A percentile compares a stretch with the other conserved stretches of the same genome.
These are phyloP conservation scores for Auanema freiburgensis DNA, from an alignment of 2,888 invertebrate species.

Conservation along the genomic window DNA sequence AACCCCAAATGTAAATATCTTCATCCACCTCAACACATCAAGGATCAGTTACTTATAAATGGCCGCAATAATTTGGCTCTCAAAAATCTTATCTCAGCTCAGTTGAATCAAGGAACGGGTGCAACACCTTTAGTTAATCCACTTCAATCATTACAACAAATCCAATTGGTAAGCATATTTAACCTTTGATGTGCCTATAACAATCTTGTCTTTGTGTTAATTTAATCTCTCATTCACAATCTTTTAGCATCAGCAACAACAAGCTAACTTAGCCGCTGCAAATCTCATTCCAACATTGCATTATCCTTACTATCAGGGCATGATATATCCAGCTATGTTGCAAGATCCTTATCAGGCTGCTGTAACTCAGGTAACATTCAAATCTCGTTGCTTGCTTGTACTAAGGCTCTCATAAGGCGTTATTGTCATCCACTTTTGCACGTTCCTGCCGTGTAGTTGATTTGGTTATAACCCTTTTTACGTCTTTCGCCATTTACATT, in stretches of 20 bases:
- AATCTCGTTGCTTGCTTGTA: background rate
- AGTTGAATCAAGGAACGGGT: constrained; percentile 27
- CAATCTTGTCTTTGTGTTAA: background rate
- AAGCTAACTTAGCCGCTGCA: constrained; percentile 38
- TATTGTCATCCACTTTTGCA: constrained; percentile 7
- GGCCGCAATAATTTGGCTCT: constrained; percentile 98
- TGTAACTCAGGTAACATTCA: constrained; percentile 34
- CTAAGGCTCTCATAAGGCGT: constrained; percentile 9
- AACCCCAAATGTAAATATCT: constrained; percentile 99
- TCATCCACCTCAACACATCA: constrained; percentile 99
- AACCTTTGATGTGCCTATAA: background rate
- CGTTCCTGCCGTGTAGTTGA: constrained; percentile 24
- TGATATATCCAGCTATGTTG: constrained; percentile 46
- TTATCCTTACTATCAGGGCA: constrained; percentile 50
- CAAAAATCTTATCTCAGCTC: constrained; percentile 70
- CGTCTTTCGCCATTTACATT: background rate
- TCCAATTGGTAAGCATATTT: constrained; percentile 11
- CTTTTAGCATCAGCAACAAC: constrained; percentile 44
- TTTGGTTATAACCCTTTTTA: constrained; percentile 21
- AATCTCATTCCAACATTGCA: constrained; percentile 45
- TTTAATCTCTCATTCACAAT: background rate
- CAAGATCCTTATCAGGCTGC: constrained; percentile 42
- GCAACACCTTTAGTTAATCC: constrained; percentile 20
- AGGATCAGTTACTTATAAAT: constrained; percentile 99
- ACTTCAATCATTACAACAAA: constrained; percentile 16